Evolutionary conservation across 2,113 vertebrate species (phyloP).

Genomic region (Xiphorhynchus elegans): DNA sequence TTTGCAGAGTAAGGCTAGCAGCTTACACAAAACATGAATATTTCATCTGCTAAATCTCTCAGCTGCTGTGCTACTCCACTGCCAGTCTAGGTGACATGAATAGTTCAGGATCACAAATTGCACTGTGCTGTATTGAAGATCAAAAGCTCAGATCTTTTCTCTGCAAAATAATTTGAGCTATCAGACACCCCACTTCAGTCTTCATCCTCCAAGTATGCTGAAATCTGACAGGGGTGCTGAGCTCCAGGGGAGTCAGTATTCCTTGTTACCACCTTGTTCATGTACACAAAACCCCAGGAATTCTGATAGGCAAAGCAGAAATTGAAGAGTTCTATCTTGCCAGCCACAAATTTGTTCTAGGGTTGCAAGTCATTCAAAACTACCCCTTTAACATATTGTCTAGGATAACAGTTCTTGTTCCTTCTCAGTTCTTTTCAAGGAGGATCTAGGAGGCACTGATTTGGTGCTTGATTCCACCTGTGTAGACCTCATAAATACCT

Average conservation of each 20-base stretch:
- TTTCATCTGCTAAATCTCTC: conserved; percentile 2
- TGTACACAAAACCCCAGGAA: background rate
- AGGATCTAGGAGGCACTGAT: background rate
- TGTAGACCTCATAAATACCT: background rate
- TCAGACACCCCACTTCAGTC: background rate
- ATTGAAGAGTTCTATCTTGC: background rate
- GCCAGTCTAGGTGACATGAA: background rate
- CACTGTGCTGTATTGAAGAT: background rate
- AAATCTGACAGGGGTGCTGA: background rate
- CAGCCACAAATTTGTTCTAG: background rate
- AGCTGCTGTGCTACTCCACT: background rate
- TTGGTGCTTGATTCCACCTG: background rate
- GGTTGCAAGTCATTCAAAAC: background rate
- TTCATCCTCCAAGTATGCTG: background rate
- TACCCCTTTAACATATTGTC: background rate
- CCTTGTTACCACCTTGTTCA: background rate
- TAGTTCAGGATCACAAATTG: background rate
- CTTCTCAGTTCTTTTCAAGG: background rate
- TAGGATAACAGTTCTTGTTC: background rate
- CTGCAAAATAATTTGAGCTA: background rate
- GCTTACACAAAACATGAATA: conserved; percentile 11
- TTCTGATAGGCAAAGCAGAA: background rate
- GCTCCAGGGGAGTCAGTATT: background rate
- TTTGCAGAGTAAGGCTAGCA: background rate
- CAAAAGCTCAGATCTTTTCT: background rate